Percentiles rank a stretch among this genome's conserved stretches.
phyloP scores from a whole-genome alignment of 2,113 vertebrate species.

The Anolis carolinensis region DNA sequence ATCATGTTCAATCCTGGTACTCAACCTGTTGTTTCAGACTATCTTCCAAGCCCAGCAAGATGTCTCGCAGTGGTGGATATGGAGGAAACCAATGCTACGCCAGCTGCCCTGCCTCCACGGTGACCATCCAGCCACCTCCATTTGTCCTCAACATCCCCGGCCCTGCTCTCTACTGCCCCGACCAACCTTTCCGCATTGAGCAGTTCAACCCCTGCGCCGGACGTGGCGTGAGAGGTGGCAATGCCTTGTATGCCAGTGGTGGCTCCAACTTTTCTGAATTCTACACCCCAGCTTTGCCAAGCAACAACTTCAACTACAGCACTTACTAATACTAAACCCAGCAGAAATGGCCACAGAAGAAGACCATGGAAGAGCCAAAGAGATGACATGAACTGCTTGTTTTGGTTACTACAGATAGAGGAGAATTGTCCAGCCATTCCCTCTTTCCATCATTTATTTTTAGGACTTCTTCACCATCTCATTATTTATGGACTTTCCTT shows the following conservation, averaged over 20 bases:
- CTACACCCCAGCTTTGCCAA: neutral
- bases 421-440: too few species aligned
- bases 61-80: neutral
- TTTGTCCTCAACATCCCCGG: constrained; percentile 24
- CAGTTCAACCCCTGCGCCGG: neutral
- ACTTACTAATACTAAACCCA: neutral
- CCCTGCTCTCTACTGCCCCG: constrained; percentile 17
- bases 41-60: neutral
- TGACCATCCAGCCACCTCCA: constrained; percentile 22
- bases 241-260: neutral
- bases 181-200: constrained; percentile 15
- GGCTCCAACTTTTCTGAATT: neutral
- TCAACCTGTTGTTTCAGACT: neutral
- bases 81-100: constrained; percentile 8
- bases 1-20: too few species aligned
- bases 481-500: too few species aligned
- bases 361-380: neutral
- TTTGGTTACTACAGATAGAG: too few species aligned
- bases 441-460: too few species aligned
- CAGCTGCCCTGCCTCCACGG: neutral
- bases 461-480: too few species aligned
- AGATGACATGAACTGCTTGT: neutral
- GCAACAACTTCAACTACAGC: neutral
- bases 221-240: neutral
- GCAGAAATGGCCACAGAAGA: neutral